A percentile compares a stretch with the other conserved stretches of the same genome.
phyloP scores from a whole-genome alignment of 2,113 vertebrate species.

The Puntigrus tetrazona region DNA sequence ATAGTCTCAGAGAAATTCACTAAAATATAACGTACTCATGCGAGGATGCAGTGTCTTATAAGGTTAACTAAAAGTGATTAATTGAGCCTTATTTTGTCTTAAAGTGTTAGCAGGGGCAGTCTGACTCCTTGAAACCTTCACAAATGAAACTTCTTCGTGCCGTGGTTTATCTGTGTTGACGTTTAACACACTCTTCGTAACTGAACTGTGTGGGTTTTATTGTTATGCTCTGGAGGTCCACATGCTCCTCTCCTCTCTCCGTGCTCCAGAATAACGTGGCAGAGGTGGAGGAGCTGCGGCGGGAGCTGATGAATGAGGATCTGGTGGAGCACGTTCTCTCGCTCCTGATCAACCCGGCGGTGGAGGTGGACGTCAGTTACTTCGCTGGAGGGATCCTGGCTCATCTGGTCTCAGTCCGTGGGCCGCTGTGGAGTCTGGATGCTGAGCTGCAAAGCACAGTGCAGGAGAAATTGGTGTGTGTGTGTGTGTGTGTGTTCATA shows the following conservation, averaged over 20 bases:
- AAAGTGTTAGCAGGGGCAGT: background rate
- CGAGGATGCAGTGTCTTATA: no score
- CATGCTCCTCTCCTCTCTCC: background rate
- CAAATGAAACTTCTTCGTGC: background rate
- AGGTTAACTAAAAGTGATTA: background rate
- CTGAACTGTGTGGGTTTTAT: background rate
- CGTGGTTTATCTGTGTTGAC: background rate
- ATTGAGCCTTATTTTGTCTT: background rate
- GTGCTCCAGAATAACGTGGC: conserved; percentile 87
- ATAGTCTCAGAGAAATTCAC: no score
- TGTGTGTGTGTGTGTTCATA: conserved; percentile 10
- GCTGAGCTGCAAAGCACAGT: conserved; percentile 77
- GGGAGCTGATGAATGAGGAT: conserved; percentile 87
- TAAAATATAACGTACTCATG: no score
- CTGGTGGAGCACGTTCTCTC: conserved; percentile 88
- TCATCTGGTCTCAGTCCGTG: conserved; percentile 85
- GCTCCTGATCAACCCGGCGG: conserved; percentile 81
- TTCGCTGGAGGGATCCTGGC: conserved; percentile 93
- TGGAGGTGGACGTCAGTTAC: conserved; percentile 86
- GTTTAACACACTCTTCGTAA: background rate
- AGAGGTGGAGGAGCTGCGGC: conserved; percentile 89
- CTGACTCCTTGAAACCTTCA: background rate
- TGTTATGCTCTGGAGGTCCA: background rate
- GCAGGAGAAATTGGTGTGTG: conserved; percentile 82
- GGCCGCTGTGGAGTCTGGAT: conserved; percentile 84